A percentile compares a stretch with the other conserved stretches of the same genome.
These are phyloP conservation scores for Muscicapa adusta DNA, from an alignment of 2,113 vertebrate species.

Conservation along the genomic window DNA sequence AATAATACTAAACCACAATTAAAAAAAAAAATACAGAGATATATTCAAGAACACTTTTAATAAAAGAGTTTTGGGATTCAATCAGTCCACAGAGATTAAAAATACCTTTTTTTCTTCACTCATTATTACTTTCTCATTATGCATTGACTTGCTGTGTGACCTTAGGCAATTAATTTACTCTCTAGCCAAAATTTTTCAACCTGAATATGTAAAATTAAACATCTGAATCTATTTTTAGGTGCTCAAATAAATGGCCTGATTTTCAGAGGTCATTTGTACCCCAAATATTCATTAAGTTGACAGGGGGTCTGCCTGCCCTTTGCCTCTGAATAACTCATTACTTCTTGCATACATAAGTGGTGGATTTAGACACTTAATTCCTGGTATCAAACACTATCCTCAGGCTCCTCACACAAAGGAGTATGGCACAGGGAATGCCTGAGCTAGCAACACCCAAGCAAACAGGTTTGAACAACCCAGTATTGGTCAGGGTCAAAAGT, in stretches of 20 bases:
- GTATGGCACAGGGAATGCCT: neutral
- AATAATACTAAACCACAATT: neutral
- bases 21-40: neutral
- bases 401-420: neutral
- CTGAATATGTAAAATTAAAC: slow-evolving; percentile 64
- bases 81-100: slow-evolving; percentile 57
- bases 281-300: slow-evolving; percentile 49
- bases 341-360: neutral
- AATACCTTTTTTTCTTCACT: slow-evolving; percentile 42
- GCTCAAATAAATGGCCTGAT: slow-evolving; percentile 42
- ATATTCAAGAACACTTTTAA: slow-evolving; percentile 21
- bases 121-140: slow-evolving; percentile 70
- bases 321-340: slow-evolving; percentile 24
- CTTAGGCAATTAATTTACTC: slow-evolving; percentile 69
- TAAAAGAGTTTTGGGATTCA: slow-evolving; percentile 48
- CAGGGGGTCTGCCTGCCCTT: slow-evolving; percentile 7
- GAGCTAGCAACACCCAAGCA: neutral
- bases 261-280: slow-evolving; percentile 51
- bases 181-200: slow-evolving; percentile 59
- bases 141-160: slow-evolving; percentile 56
- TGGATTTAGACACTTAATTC: neutral
- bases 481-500: neutral
- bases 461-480: neutral
- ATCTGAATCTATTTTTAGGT: slow-evolving; percentile 48
- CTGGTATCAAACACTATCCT: neutral